Conservation (phyloP, 2,797 vertebrate genomes). For the Garrulus glandarius region DNA sequence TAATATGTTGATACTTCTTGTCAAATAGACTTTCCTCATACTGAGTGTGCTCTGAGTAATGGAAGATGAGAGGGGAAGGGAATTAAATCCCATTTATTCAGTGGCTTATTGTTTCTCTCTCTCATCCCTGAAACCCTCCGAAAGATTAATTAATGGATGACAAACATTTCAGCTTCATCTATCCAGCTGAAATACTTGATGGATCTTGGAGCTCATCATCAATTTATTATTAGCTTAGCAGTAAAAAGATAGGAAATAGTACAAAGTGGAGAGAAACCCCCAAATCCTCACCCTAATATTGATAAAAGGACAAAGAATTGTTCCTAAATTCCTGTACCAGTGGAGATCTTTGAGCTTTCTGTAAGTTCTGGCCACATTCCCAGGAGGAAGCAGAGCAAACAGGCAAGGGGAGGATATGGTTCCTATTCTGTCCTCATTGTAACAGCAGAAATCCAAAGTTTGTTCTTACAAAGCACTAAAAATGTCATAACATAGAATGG, state of each 20-base stretch:
- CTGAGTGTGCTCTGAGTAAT: neutral
- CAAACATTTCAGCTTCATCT: neutral
- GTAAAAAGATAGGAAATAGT: neutral
- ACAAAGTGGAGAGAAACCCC: neutral
- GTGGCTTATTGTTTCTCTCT: conserved; percentile 18
- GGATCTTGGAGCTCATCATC: neutral
- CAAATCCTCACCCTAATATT: neutral
- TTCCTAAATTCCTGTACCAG: neutral
- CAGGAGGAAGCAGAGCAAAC: neutral
- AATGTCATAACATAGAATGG: neutral
- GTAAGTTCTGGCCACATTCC: rapidly evolving
- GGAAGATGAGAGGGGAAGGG: conserved; percentile 20
- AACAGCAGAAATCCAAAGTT: neutral
- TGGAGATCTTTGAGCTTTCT: neutral
- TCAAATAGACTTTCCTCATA: neutral
- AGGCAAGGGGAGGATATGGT: too few relatives aligned
- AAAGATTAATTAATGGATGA: conserved; percentile 24
- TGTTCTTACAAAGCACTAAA: neutral
- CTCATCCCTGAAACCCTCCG: neutral
- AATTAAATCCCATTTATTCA: conserved; percentile 34
- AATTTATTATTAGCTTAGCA: neutral
- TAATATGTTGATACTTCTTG: conserved; percentile 24
- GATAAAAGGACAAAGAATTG: neutral
- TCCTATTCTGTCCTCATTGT: neutral
- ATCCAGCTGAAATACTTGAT: neutral